Conservation (phyloP, 2,888 invertebrate genomes). For the Zhuqinia jingwanae region DNA sequence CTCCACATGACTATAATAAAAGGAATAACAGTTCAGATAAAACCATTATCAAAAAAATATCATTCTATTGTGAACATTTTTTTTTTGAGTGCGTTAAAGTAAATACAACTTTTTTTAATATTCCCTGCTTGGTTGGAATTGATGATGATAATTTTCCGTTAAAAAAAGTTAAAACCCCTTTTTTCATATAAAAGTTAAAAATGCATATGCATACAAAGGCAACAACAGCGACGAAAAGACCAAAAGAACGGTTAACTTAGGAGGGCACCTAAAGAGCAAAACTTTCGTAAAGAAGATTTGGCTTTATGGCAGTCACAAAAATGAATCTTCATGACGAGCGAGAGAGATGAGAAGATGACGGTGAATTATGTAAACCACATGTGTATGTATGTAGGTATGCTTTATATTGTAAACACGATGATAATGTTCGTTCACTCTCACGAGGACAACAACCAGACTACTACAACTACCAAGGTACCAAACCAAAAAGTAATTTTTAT, state of each 20-base stretch:
- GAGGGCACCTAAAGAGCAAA: background rate
- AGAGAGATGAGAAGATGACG: background rate
- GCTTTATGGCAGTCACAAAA: constrained; percentile 33
- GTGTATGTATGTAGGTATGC: constrained; percentile 2
- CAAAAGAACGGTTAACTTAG: background rate
- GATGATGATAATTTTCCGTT: too few species aligned
- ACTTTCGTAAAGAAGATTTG: background rate
- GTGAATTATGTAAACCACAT: constrained; percentile 35
- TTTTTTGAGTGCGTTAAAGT: too few species aligned
- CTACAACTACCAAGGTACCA: background rate
- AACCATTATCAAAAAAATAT: too few species aligned
- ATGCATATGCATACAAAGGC: background rate
- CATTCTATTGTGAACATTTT: too few species aligned
- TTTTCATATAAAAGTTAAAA: too few species aligned
- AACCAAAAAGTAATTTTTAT: background rate
- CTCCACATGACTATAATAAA: too few species aligned
- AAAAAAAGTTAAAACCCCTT: too few species aligned
- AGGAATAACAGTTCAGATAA: too few species aligned
- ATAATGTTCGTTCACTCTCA: background rate
- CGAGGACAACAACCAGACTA: too few species aligned
- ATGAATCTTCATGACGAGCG: constrained; percentile 51
- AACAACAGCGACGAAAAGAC: background rate
- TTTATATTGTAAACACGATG: constrained; percentile 3
- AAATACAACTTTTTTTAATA: too few species aligned
- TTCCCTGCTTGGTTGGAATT: too few species aligned